Conservation (phyloP, 1,140 invertebrate genomes). For the Teleopsis dalmanni region DNA sequence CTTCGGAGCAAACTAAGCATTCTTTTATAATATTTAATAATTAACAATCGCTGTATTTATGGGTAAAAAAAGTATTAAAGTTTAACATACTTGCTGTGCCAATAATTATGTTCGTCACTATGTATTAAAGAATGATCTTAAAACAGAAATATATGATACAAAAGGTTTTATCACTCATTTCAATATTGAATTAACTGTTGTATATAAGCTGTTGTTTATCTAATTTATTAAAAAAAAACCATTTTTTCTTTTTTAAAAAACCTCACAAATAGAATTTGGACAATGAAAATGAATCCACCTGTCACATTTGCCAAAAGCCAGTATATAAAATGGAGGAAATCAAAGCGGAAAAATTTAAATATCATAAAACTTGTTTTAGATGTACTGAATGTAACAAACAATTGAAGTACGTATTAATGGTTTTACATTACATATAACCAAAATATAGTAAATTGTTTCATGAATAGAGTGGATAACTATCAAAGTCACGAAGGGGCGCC, state of each 20-base stretch:
- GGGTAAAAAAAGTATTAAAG: too few species aligned
- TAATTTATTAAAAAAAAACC: too few species aligned
- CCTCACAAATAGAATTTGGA: conserved; percentile 2
- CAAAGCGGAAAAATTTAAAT: conserved; percentile 75
- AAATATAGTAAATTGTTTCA: not conserved
- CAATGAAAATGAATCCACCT: conserved; percentile 49
- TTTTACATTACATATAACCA: not conserved
- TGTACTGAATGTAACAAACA: conserved; percentile 84
- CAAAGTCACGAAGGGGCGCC: conserved; percentile 78
- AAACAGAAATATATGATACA: not conserved
- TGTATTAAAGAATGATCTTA: not conserved
- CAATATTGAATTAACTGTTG: not conserved
- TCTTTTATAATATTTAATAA: too few species aligned
- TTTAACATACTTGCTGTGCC: too few species aligned
- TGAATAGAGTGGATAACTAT: conserved; percentile 74
- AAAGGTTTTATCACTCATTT: not conserved
- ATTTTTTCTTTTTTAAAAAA: too few species aligned
- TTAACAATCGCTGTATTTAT: too few species aligned
- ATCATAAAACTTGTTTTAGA: conserved; percentile 88
- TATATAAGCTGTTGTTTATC: not conserved
- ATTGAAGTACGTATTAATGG: conserved; percentile 59
- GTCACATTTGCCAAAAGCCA: conserved; percentile 73
- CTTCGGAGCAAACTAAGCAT: too few species aligned
- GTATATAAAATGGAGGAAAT: conserved; percentile 93
- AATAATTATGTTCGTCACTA: not conserved